These are phyloP conservation scores for Channa argus DNA, from an alignment of 2,113 vertebrate species.

Conservation along the genomic window DNA sequence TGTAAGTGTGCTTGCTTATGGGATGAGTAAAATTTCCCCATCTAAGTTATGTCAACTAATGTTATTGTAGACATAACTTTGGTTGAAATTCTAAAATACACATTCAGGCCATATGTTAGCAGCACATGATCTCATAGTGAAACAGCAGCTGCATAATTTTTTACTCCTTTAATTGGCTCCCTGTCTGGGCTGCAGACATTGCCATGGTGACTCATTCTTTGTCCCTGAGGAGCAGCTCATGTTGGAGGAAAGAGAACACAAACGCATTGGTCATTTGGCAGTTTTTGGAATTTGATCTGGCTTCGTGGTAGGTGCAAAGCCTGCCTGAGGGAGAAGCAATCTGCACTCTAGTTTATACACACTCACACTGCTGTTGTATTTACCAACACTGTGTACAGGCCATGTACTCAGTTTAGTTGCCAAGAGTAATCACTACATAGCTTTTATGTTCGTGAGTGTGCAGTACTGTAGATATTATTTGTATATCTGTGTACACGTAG, in stretches of 20 bases:
- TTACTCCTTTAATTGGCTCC: conserved; percentile 25
- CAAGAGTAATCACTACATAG: not conserved
- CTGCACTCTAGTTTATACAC: conserved; percentile 15
- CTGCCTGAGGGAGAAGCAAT: conserved; percentile 17
- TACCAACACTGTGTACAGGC: not conserved
- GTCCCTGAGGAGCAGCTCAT: conserved; percentile 25
- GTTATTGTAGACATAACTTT: not conserved
- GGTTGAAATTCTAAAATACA: conserved; percentile 4
- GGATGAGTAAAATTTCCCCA: no score
- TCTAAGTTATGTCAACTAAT: not conserved
- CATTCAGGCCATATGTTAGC: not conserved
- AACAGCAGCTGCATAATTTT: conserved; percentile 45
- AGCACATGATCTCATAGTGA: conserved; percentile 25
- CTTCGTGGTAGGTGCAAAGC: conserved; percentile 16
- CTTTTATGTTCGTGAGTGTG: conserved; percentile 2
- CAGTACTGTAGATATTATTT: no score
- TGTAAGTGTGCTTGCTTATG: no score
- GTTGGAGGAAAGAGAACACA: conserved; percentile 19
- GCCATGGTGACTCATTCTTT: conserved; percentile 35
- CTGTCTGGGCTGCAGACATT: conserved; percentile 29
- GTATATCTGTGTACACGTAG: not conserved
- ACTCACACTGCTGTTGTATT: conserved; percentile 8
- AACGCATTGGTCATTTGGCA: conserved; percentile 41
- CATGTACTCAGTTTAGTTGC: conserved; percentile 20
- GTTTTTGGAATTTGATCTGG: conserved; percentile 26